These are phyloP conservation scores for Xenentodon cancila DNA, from an alignment of 2,797 vertebrate genomes.

Conservation along the genomic window DNA sequence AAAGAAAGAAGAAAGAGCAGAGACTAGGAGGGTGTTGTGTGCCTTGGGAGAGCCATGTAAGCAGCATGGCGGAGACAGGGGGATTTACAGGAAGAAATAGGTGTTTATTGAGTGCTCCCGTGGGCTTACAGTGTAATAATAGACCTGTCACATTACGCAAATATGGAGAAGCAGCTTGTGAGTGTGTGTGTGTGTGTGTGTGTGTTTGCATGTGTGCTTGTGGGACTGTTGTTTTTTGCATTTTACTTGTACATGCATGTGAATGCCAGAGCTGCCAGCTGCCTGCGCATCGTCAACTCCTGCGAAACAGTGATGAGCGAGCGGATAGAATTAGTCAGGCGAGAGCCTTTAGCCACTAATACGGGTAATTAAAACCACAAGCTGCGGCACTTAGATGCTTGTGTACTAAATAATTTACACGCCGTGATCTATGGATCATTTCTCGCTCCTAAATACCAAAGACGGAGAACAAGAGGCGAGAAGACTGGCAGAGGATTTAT, in stretches of 20 bases:
- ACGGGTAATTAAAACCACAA: conserved; percentile 86
- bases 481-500: conserved; percentile 77
- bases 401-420: conserved; percentile 87
- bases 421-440: conserved; percentile 84
- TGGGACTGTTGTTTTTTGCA: conserved; percentile 46
- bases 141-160: conserved; percentile 90
- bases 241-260: conserved; percentile 27
- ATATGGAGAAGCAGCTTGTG: conserved; percentile 83
- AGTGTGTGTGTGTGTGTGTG: conserved; percentile 57
- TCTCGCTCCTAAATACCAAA: conserved; percentile 76
- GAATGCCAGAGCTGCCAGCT: conserved; percentile 49
- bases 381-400: conserved; percentile 83
- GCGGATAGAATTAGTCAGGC: conserved; percentile 85
- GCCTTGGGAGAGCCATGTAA: conserved; percentile 83
- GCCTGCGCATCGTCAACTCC: conserved; percentile 71
- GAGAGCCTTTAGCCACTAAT: conserved; percentile 87
- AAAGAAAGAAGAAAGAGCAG: conserved; percentile 16
- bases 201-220: conserved; percentile 62
- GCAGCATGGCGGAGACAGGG: conserved; percentile 75
- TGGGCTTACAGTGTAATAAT: conserved; percentile 88
- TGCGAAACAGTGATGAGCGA: conserved; percentile 71
- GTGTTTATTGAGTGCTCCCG: conserved; percentile 88
- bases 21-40: conserved; percentile 78
- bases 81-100: conserved; percentile 87
- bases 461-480: conserved; percentile 60